A percentile compares a stretch with the other conserved stretches of the same genome.
phyloP scores from a whole-genome alignment of 2,113 vertebrate genomes.

The Nyctereutes procyonoides region DNA sequence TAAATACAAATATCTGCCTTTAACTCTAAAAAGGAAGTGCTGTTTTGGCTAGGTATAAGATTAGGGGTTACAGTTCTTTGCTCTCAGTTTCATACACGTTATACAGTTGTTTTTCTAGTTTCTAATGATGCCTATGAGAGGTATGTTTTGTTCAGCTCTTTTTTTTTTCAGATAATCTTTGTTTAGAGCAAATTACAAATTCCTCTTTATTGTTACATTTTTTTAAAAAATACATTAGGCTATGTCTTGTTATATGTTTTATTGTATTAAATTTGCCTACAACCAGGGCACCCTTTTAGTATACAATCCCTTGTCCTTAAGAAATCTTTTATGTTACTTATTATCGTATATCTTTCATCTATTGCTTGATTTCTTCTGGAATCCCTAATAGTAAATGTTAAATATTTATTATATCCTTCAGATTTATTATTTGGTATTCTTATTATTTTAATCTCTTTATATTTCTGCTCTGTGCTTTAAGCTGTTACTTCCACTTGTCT shows the following conservation, averaged over 20 bases:
- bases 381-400: not conserved
- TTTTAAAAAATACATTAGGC: not conserved
- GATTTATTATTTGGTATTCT: not conserved
- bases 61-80: not conserved
- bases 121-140: not conserved
- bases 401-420: not conserved
- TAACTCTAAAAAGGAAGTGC: not conserved
- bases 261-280: not conserved
- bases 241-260: not conserved
- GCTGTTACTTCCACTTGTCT: not conserved
- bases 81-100: not conserved
- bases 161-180: not conserved
- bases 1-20: not conserved
- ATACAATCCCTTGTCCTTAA: not conserved
- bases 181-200: not conserved
- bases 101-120: not conserved
- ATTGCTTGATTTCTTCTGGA: not conserved
- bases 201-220: not conserved
- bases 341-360: not conserved
- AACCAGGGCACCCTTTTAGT: not conserved
- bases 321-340: not conserved
- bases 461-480: not conserved
- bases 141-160: not conserved
- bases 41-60: slow-evolving; percentile 8
- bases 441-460: not conserved